Conservation (phyloP, 1,140 invertebrate genomes). For the Eumeta japonica region DNA sequence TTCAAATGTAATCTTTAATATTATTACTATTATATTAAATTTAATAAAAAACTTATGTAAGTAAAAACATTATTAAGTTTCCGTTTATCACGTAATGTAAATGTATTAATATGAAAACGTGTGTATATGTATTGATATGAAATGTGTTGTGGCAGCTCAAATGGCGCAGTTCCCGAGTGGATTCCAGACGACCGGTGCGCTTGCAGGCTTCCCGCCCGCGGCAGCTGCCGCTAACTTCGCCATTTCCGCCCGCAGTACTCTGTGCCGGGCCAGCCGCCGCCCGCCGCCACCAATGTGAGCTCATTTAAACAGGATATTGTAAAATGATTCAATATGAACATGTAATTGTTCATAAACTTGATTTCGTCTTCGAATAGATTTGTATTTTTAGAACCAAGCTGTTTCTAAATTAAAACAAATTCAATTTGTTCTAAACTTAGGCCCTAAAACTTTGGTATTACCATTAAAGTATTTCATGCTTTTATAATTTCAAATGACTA, state of each 20-base stretch:
- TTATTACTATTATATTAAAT: no score
- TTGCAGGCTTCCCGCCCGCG: conserved; percentile 66
- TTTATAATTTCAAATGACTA: no score
- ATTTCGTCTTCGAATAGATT: not conserved
- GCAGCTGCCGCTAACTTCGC: conserved; percentile 79
- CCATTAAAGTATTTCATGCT: no score
- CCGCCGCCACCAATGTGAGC: conserved; percentile 43
- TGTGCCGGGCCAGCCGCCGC: conserved; percentile 74
- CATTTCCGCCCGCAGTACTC: conserved; percentile 88
- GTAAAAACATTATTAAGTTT: no score
- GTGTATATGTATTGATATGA: no score
- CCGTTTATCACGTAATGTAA: no score
- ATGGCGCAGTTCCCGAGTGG: conserved; percentile 78
- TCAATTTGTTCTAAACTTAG: no score
- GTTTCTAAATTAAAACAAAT: not conserved
- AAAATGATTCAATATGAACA: not conserved
- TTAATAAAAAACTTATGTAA: no score
- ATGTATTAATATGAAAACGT: no score
- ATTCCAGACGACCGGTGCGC: conserved; percentile 68
- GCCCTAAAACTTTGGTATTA: no score
- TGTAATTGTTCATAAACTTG: not conserved
- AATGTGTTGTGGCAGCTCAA: conserved; percentile 61
- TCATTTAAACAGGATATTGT: not conserved
- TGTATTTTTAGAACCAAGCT: not conserved
- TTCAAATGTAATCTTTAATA: no score